Evolutionary conservation across 2,797 vertebrate genomes (phyloP).

Genomic region (Sphaeramia orbicularis): DNA sequence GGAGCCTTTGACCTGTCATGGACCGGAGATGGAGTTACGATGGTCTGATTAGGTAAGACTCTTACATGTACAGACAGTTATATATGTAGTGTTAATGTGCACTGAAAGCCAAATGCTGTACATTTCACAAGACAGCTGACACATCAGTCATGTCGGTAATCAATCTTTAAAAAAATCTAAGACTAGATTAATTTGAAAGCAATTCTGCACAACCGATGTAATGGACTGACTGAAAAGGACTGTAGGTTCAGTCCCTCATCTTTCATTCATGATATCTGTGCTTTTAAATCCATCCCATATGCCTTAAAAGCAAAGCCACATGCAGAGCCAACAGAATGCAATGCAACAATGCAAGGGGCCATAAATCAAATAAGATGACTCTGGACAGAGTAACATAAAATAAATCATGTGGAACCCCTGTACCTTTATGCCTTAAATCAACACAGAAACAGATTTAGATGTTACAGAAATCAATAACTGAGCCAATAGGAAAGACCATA

Average conservation of each 20-base stretch:
- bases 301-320: conserved; percentile 33
- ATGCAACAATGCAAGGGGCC: not conserved
- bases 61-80: conserved; percentile 21
- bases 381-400: conserved; percentile 2
- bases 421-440: conserved; percentile 4
- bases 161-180: conserved; percentile 10
- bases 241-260: conserved; percentile 38
- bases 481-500: conserved; percentile 15
- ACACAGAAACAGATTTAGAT: conserved; percentile 12
- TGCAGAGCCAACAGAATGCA: conserved; percentile 1
- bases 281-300: conserved; percentile 40
- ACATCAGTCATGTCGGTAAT: not conserved
- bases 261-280: conserved; percentile 55
- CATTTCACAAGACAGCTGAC: conserved; percentile 1
- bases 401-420: not conserved
- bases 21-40: conserved; percentile 26
- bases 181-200: conserved; percentile 19
- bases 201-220: conserved; percentile 2
- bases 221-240: conserved; percentile 40
- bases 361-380: conserved; percentile 6
- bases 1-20: conserved; percentile 27
- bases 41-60: conserved; percentile 58
- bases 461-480: conserved; percentile 34
- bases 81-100: conserved; percentile 1
- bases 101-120: conserved; percentile 13